Base-by-base conservation (phyloP, 2,797 vertebrate species). In the Sitta carolinensis region DNA sequence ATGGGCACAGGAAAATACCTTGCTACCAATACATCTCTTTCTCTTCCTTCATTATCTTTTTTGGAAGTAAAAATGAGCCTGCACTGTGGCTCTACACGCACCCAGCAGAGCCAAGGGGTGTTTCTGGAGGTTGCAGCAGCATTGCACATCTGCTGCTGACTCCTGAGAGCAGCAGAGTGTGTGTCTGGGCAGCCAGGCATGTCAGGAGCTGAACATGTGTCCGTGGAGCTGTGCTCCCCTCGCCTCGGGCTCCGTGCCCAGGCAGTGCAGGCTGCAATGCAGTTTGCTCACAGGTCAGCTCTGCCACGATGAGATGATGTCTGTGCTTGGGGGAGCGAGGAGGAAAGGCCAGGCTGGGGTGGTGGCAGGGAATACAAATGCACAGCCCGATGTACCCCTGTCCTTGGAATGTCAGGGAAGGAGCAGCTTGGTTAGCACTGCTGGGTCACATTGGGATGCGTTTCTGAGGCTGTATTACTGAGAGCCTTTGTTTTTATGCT, bases 341-440 rank as follows among this genome's bases (percentile, higher is more conserved):
- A 68, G 73, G 40, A 88, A 88, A 68, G 61, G 84, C 68, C 72
- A 64, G 75, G 61, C 73, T 3, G 5, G 3, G 64, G 84, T 6
- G 9, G 30, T 66, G 62, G 63, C 87, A 47, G 67, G 67, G 91
- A 93, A 92, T 92, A 86, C 83, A 95, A 86, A 94, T 93, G 78
- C 38, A 57, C 34, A 67, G 67, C 30, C 29, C 0, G 0, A 10
- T 22, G 70, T 47, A 27, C 70, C 38, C 4, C 66, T 13, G 81
- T 79, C 88, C 81, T 91, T 91, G 82, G 82, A 64, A 23, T 0
- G 0, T 4, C 59, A 47, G 38, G 84, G 75, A 70, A 34, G 88
- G 67, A 72, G 70, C 55, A n/a, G 15, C 32, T 69, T 22, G 22
- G 34, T 58, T 48, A 17, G 58, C 38, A 51, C 91, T 84, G 59